Evolutionary conservation across 2,888 invertebrate genomes (phyloP).

Genomic region (Romanomermis culicivorax): DNA sequence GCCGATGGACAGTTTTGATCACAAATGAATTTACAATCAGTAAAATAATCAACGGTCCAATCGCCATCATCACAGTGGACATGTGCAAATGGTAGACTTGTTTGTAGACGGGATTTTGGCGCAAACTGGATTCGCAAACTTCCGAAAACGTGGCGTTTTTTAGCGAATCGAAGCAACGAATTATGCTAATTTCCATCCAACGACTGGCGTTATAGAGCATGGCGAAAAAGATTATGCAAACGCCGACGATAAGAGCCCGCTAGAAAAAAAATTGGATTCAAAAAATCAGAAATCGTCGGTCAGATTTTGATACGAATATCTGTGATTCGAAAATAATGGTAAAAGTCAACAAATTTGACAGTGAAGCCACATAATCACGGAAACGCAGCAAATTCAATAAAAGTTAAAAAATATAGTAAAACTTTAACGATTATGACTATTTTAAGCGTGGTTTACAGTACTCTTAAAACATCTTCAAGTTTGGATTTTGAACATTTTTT

Average conservation of each 20-base stretch:
- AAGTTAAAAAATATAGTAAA: too few species aligned
- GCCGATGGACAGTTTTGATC: background rate
- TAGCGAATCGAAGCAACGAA: conserved; percentile 22
- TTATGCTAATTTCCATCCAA: conserved; percentile 21
- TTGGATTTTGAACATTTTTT: too few species aligned
- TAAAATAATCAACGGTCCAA: conserved; percentile 8
- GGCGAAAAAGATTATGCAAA: conserved; percentile 18
- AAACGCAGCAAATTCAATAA: too few species aligned
- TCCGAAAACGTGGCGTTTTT: conserved; percentile 17
- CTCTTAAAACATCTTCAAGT: too few species aligned
- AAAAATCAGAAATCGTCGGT: background rate
- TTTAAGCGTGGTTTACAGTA: too few species aligned
- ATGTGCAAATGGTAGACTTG: conserved; percentile 10
- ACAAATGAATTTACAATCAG: conserved; percentile 7
- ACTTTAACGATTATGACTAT: too few species aligned
- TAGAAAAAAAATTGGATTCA: conserved; percentile 12
- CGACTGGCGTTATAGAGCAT: conserved; percentile 24
- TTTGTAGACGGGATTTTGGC: conserved; percentile 13
- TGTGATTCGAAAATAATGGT: too few species aligned
- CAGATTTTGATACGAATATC: too few species aligned
- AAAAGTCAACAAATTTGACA: too few species aligned
- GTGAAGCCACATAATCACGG: too few species aligned
- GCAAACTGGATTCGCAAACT: conserved; percentile 19
- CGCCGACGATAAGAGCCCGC: conserved; percentile 13
- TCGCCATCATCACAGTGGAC: conserved; percentile 10